Evolutionary conservation across 1,140 invertebrate species (phyloP).

Genomic region (Drosophila leontia): DNA sequence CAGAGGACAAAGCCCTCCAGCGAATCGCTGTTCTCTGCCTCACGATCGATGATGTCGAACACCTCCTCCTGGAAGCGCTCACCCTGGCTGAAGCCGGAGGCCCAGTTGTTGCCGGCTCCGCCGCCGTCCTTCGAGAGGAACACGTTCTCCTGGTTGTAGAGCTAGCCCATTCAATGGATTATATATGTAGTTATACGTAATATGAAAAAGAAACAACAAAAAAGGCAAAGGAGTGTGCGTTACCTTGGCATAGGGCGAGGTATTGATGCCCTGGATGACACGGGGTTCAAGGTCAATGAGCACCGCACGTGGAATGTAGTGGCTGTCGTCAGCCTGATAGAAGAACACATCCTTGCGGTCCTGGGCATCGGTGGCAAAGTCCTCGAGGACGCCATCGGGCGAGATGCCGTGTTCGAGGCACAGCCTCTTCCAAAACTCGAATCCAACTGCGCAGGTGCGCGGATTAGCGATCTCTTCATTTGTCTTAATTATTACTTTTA

Average conservation of each 20-base stretch:
- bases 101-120: slow-evolving; percentile 99
- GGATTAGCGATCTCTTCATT: not conserved
- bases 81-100: slow-evolving; percentile 96
- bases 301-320: slow-evolving; percentile 98
- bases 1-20: slow-evolving; percentile 99
- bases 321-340: slow-evolving; percentile 99
- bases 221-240: too few relatives aligned
- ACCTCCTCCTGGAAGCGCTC: slow-evolving; percentile 98
- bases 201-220: not conserved
- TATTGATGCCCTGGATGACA: slow-evolving; percentile 98
- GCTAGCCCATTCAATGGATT: slow-evolving; percentile 84
- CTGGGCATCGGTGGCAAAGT: slow-evolving; percentile 95
- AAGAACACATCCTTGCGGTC: slow-evolving; percentile 99
- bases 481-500: not conserved
- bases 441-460: slow-evolving; percentile 91
- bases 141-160: slow-evolving; percentile 99
- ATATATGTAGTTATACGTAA: not conserved
- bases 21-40: slow-evolving; percentile 99
- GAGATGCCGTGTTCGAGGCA: slow-evolving; percentile 99
- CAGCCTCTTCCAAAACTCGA: slow-evolving; percentile 99
- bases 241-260: slow-evolving; percentile 96
- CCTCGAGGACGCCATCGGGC: slow-evolving; percentile 97
- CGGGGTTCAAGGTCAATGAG: slow-evolving; percentile 98
- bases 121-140: slow-evolving; percentile 99
- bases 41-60: slow-evolving; percentile 99